Conservation (phyloP, 2,797 vertebrate species). For the Melanotaenia parkinsoni region DNA sequence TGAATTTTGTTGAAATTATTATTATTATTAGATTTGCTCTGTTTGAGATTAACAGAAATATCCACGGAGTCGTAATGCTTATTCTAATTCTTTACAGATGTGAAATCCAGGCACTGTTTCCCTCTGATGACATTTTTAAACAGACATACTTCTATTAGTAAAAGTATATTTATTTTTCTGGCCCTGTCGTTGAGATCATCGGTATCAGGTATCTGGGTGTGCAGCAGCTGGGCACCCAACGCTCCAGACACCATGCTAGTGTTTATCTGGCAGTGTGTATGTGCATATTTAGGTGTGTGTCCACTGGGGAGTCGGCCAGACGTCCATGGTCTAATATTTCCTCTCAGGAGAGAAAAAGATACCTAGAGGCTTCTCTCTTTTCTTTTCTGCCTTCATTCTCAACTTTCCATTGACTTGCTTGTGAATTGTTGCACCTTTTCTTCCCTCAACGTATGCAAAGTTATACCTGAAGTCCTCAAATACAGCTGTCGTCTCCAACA, state of each 20-base stretch:
- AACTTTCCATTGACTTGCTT: slow-evolving; percentile 24
- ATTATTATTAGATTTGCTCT: too few species aligned
- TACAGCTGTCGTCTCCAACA: too few species aligned
- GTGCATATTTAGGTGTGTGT: slow-evolving; percentile 45
- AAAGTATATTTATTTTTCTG: slow-evolving; percentile 27
- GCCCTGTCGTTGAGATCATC: slow-evolving; percentile 49
- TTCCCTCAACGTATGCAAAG: too few species aligned
- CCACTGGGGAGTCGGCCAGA: slow-evolving; percentile 58
- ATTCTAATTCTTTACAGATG: background rate
- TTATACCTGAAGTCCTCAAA: too few species aligned
- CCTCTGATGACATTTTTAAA: background rate
- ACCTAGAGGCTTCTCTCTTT: slow-evolving; percentile 47
- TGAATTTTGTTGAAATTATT: background rate
- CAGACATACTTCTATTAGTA: slow-evolving; percentile 13
- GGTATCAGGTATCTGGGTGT: slow-evolving; percentile 56
- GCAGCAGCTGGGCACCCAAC: slow-evolving; percentile 57
- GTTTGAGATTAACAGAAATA: too few species aligned
- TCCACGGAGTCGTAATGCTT: background rate
- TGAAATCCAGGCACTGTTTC: background rate
- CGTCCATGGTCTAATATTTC: slow-evolving; percentile 66
- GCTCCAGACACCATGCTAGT: slow-evolving; percentile 51
- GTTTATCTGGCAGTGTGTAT: slow-evolving; percentile 44
- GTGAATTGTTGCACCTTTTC: slow-evolving; percentile 16
- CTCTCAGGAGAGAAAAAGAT: slow-evolving; percentile 64
- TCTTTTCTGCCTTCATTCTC: slow-evolving; percentile 34